A percentile compares a stretch with the other conserved stretches of the same genome.
Evolutionary conservation across 2,888 invertebrate species (phyloP).

Genomic region (Exephanes ischioxanthus): DNA sequence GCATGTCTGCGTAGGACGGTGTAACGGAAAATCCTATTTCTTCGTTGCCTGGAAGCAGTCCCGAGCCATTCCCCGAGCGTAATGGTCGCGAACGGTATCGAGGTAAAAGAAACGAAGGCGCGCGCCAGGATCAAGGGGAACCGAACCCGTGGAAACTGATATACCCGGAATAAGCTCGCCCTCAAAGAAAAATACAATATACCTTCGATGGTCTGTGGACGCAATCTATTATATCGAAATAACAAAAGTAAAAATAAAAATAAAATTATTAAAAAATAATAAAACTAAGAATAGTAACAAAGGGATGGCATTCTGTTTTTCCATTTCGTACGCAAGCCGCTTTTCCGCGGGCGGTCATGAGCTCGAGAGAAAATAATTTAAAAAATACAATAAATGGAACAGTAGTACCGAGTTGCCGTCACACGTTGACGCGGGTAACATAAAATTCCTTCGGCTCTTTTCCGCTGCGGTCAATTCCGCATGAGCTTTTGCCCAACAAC

Average conservation of each 20-base stretch:
- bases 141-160: neutral
- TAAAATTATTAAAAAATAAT: neutral
- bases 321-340: neutral
- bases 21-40: constrained; percentile 21
- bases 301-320: neutral
- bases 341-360: neutral
- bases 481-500: constrained; percentile 19
- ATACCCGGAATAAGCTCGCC: neutral
- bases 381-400: neutral
- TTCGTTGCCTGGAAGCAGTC: constrained; percentile 14
- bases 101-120: neutral
- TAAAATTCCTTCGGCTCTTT: neutral
- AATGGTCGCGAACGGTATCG: constrained; percentile 3
- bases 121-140: neutral
- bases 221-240: neutral
- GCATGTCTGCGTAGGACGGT: neutral
- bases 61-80: neutral
- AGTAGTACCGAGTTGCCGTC: neutral
- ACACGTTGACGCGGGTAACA: neutral
- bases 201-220: neutral
- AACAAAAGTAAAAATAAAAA: neutral
- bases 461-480: neutral
- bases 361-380: neutral
- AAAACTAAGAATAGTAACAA: neutral
- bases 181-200: constrained; percentile 19